Conservation (phyloP, 1,140 invertebrate genomes). For the Drosophila lacertosa region DNA sequence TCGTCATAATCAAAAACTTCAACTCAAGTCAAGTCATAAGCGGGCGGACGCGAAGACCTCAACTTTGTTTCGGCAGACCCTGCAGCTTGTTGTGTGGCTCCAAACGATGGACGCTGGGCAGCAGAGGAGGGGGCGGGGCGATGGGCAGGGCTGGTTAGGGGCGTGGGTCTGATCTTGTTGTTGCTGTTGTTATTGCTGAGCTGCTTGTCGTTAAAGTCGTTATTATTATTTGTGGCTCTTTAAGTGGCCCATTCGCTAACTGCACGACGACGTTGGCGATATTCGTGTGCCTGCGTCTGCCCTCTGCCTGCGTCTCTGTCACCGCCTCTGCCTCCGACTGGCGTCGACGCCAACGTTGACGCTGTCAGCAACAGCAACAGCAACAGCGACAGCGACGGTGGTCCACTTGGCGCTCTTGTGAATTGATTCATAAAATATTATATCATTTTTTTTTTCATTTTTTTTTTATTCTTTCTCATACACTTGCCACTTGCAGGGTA, state of each 20-base stretch:
- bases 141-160: conserved; percentile 33
- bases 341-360: conserved; percentile 55
- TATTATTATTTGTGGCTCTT: conserved; percentile 83
- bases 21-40: conserved; percentile 71
- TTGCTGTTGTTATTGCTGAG: conserved; percentile 61
- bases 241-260: conserved; percentile 82
- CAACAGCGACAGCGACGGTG: conserved; percentile 67
- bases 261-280: conserved; percentile 77
- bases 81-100: conserved; percentile 47
- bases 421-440: conserved; percentile 83
- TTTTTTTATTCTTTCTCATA: conserved; percentile 20
- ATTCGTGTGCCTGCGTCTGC: conserved; percentile 68
- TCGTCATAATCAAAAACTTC: conserved; percentile 55
- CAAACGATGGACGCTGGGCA: conserved; percentile 11
- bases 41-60: conserved; percentile 59
- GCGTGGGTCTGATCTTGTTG: conserved; percentile 58
- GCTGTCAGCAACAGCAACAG: conserved; percentile 52
- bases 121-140: not conserved
- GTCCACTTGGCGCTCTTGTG: conserved; percentile 81
- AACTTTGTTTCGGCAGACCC: conserved; percentile 60
- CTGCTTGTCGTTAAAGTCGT: conserved; percentile 79
- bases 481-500: conserved; percentile 1
- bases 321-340: conserved; percentile 22
- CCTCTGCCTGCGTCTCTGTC: conserved; percentile 11
- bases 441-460: conserved; percentile 67